phyloP scores from a whole-genome alignment of 2,797 vertebrate genomes.

The Hydrocynus forskahlii region DNA sequence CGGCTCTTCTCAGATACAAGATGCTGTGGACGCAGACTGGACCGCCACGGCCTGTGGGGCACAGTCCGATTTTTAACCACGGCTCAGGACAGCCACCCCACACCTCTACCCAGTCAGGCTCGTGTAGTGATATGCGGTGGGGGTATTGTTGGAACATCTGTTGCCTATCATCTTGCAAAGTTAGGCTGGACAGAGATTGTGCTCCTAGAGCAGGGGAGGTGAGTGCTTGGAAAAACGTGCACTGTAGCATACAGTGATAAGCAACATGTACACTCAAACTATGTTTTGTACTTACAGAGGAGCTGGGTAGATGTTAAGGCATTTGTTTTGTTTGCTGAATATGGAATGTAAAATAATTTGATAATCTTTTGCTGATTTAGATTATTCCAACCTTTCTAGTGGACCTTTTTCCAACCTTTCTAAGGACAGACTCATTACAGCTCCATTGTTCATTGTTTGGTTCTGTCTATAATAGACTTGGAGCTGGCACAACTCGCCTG shows the following conservation, averaged over 20 bases:
- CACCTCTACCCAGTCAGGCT: conserved; percentile 83
- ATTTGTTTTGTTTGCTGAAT: not conserved
- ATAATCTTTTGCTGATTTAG: not conserved
- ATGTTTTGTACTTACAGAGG: not conserved
- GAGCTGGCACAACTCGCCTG: conserved; percentile 92
- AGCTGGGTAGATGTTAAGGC: not conserved
- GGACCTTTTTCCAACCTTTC: not conserved
- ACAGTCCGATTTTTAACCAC: conserved; percentile 63
- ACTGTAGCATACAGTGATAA: not conserved
- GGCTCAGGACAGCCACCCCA: conserved; percentile 65
- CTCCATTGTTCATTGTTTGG: not conserved
- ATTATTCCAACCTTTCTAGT: not conserved
- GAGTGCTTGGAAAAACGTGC: conserved; percentile 53
- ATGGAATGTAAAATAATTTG: not conserved
- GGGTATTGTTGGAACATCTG: conserved; percentile 91
- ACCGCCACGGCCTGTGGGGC: conserved; percentile 66
- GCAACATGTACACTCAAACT: not conserved
- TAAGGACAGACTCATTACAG: not conserved
- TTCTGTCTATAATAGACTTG: conserved; percentile 77
- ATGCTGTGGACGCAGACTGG: conserved; percentile 63
- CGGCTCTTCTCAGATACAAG: conserved; percentile 72
- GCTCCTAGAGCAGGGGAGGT: conserved; percentile 97
- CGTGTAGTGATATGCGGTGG: conserved; percentile 95
- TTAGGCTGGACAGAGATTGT: conserved; percentile 94
- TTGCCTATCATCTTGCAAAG: conserved; percentile 95